These are phyloP conservation scores for Adineta ricciae DNA, from an alignment of 2,888 invertebrate genomes.

Conservation along the genomic window DNA sequence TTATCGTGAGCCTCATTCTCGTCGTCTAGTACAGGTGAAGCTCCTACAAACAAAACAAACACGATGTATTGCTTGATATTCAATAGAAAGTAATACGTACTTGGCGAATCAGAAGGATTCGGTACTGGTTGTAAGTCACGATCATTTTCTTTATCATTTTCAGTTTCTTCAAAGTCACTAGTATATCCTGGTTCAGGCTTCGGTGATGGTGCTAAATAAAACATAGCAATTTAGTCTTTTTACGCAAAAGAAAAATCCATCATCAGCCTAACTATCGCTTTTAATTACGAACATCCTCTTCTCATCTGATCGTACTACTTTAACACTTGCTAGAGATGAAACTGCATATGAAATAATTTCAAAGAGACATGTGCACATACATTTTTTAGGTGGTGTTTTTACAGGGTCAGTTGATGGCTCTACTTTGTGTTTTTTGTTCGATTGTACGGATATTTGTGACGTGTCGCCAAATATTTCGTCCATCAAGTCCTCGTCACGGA, in stretches of 20 bases:
- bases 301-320: neutral
- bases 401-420: no score
- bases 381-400: neutral
- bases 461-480: neutral
- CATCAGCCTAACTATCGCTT: no score
- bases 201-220: neutral
- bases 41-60: neutral
- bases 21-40: neutral
- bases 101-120: neutral
- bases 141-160: neutral
- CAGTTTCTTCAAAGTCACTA: neutral
- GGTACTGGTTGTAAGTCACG: neutral
- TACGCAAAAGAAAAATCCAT: neutral
- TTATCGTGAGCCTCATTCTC: neutral
- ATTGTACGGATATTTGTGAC: neutral
- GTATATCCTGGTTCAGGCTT: no score
- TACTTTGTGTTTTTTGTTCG: neutral
- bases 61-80: neutral
- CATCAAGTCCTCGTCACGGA: no score
- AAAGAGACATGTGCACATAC: neutral
- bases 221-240: no score
- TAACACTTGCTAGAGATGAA: neutral
- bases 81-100: neutral
- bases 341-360: neutral
- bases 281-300: no score